These are phyloP conservation scores for Adrianichthys oophorus DNA, from an alignment of 2,797 vertebrate genomes.

Conservation along the genomic window DNA sequence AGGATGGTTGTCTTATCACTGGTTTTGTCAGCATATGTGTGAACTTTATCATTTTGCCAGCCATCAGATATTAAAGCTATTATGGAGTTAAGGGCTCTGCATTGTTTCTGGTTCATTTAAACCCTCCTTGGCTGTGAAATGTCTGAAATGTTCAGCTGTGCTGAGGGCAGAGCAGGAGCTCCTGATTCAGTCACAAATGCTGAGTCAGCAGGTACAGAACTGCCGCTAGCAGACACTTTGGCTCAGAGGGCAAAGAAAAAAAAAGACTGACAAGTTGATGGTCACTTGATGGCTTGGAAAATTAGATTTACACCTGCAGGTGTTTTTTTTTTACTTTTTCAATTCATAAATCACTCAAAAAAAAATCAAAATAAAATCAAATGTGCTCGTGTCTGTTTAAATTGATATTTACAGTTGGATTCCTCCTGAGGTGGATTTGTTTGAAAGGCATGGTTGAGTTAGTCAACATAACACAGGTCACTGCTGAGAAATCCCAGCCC, in stretches of 20 bases:
- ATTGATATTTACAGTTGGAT: constrained; percentile 40
- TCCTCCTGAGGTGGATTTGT: constrained; percentile 3
- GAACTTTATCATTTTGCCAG: constrained; percentile 39
- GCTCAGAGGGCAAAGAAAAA: constrained; percentile 60
- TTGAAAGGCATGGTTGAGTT: too few species aligned
- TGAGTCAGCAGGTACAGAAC: constrained; percentile 73
- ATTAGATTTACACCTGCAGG: constrained; percentile 81
- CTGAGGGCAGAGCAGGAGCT: constrained; percentile 20
- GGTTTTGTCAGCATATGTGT: constrained; percentile 36
- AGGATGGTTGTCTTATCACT: constrained; percentile 40
- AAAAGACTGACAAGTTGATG: constrained; percentile 63
- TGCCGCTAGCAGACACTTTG: constrained; percentile 57
- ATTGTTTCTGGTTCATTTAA: constrained; percentile 18
- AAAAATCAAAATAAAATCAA: constrained; percentile 72
- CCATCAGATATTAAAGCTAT: constrained; percentile 23
- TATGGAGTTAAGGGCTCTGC: constrained; percentile 5
- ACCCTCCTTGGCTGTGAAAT: constrained; percentile 19
- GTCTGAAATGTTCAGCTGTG: constrained; percentile 17
- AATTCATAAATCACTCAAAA: constrained; percentile 46
- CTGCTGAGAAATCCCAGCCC: background rate
- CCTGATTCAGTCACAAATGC: constrained; percentile 37
- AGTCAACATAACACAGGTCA: constrained; percentile 24
- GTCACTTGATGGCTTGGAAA: constrained; percentile 84
- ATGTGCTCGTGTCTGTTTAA: constrained; percentile 55
- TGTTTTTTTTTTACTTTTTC: constrained; percentile 74